Conservation (phyloP, 2,797 vertebrate genomes). For the Leucoraja ocellata region DNA sequence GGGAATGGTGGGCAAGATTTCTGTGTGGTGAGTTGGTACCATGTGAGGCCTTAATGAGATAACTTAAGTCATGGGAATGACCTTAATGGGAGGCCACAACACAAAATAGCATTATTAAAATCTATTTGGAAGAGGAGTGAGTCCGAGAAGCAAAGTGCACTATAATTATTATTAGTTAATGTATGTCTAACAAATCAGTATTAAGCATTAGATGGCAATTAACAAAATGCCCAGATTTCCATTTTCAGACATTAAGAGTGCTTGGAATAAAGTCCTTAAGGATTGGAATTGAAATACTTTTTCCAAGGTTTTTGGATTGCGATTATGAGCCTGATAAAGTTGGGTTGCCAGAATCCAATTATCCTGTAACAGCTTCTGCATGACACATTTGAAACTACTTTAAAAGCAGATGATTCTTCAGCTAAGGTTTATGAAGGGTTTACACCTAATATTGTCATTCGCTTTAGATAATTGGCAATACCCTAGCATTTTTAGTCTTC, state of each 20-base stretch:
- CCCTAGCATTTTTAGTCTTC: neutral
- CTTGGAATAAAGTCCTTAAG: neutral
- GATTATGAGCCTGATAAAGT: neutral
- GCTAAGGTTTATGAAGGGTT: neutral
- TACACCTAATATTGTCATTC: neutral
- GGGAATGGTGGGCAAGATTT: too few relatives aligned
- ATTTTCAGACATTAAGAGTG: neutral
- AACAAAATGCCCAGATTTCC: neutral
- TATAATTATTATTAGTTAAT: too few relatives aligned
- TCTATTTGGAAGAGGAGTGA: too few relatives aligned
- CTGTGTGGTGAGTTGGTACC: too few relatives aligned
- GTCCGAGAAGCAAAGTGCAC: too few relatives aligned
- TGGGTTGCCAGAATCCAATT: neutral
- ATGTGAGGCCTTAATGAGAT: too few relatives aligned
- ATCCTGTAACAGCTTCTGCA: neutral
- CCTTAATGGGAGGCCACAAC: too few relatives aligned
- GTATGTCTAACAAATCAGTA: too few relatives aligned
- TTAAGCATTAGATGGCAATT: too few relatives aligned
- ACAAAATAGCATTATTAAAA: too few relatives aligned
- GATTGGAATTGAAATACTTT: neutral
- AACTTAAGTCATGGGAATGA: too few relatives aligned
- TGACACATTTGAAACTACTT: neutral
- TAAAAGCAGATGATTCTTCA: neutral
- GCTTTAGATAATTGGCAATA: neutral
- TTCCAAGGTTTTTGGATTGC: neutral